phyloP scores from a whole-genome alignment of 2,888 invertebrate genomes.

The Phymatocera aterrima region DNA sequence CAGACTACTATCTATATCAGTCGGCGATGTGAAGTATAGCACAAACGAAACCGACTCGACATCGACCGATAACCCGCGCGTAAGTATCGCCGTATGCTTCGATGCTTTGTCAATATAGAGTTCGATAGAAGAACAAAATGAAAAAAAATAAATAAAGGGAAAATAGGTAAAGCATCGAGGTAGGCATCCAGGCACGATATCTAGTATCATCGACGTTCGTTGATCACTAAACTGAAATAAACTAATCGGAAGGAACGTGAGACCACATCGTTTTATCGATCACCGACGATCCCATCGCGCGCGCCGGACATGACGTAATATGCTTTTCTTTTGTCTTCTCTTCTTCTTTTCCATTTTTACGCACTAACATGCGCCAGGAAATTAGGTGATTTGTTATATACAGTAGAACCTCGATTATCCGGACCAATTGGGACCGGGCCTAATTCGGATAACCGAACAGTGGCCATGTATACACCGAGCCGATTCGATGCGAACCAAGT shows the following conservation, averaged over 20 bases:
- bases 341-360: no score
- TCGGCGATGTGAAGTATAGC: conserved; percentile 4
- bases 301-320: conserved; percentile 34
- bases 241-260: conserved; percentile 44
- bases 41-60: conserved; percentile 18
- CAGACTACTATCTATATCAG: background rate
- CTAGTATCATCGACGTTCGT: conserved; percentile 36
- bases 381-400: background rate
- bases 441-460: no score
- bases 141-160: background rate
- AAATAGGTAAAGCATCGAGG: background rate
- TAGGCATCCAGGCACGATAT: conserved; percentile 24
- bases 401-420: no score
- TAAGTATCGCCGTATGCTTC: conserved; percentile 4
- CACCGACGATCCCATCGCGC: conserved; percentile 35
- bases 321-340: background rate
- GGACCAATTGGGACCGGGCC: no score
- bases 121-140: conserved; percentile 23
- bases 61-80: conserved; percentile 7
- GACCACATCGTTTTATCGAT: conserved; percentile 43
- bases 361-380: conserved; percentile 16
- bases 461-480: no score
- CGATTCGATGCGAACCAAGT: no score
- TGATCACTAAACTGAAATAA: conserved; percentile 19
- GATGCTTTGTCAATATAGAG: conserved; percentile 40